phyloP scores from a whole-genome alignment of 2,113 vertebrate species.

The Colinus virginianus region DNA sequence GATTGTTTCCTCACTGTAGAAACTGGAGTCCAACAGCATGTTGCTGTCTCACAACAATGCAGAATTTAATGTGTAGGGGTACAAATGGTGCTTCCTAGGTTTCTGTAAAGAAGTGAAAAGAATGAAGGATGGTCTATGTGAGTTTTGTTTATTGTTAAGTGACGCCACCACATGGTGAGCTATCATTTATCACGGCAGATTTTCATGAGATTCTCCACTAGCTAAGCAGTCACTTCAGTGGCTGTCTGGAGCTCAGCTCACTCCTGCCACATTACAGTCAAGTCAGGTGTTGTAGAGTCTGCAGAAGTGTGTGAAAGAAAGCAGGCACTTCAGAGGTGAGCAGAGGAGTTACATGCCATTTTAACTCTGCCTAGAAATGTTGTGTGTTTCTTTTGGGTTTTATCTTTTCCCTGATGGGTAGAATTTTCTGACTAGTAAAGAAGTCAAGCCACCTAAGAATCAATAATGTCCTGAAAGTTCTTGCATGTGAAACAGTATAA shows the following conservation, averaged over 20 bases:
- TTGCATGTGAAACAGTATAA: background rate
- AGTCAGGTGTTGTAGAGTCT: background rate
- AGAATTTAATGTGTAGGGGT: background rate
- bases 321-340: background rate
- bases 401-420: accelerated
- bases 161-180: slow-evolving; percentile 9
- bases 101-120: background rate
- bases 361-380: background rate
- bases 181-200: background rate
- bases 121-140: background rate
- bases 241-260: background rate
- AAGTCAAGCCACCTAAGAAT: background rate
- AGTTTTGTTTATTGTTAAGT: background rate
- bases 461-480: background rate
- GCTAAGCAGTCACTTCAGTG: background rate
- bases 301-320: background rate
- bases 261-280: background rate
- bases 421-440: background rate
- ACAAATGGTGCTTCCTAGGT: background rate
- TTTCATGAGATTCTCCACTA: background rate
- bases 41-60: background rate
- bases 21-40: background rate
- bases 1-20: background rate
- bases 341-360: accelerated
- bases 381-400: background rate